Base-by-base conservation (phyloP, 2,888 invertebrate genomes). In the Thumatha senex region DNA sequence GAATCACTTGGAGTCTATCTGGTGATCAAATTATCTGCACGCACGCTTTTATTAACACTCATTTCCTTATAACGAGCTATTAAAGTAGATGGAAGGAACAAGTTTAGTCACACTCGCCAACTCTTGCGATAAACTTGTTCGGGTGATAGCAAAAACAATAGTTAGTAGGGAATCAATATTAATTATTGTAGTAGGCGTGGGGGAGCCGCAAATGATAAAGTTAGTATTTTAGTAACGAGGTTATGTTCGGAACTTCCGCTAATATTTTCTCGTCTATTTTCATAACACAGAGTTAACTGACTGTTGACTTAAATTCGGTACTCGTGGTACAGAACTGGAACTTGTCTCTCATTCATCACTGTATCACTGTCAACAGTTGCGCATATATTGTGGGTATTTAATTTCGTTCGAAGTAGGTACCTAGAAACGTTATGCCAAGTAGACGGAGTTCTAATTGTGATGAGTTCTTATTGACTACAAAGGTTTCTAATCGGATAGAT, bases 141-240 rank as follows among this genome's bases (percentile, higher is more conserved):
- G 18, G 45, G 41, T 39, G 44, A 24, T 56, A 51, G 51, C 62
- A 54, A 49, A 45, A 57, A 72, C 69, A 66, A 72, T 63, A 69
- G 61, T 52, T 51, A 55, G 36, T 38, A 29, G 46, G 48, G 40
- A 55, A 63, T 74, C 71, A 63, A 70, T 72, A 74, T 67, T 67
- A 64, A 65, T 69, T 61, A 59, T 35, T 33, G 10, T 8, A 33
- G 38, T 15, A 15, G 14, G 29, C 11, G 40, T 15, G 31, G 29
- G 45, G 30, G 52, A 44, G 42, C 63, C 61, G 69, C 71, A 64
- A 71, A 76, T 72, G 72, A 64, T 63, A 59, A 77, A 79, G 74
- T 79, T 79, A 55, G 60, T 69, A 64, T 63, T 72, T 40, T 61
- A 64, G 61, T 70, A 75, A 73, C 65, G 55, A 51, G 59, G 57